phyloP scores from a whole-genome alignment of 1,140 invertebrate species.

The Homarus americanus region DNA sequence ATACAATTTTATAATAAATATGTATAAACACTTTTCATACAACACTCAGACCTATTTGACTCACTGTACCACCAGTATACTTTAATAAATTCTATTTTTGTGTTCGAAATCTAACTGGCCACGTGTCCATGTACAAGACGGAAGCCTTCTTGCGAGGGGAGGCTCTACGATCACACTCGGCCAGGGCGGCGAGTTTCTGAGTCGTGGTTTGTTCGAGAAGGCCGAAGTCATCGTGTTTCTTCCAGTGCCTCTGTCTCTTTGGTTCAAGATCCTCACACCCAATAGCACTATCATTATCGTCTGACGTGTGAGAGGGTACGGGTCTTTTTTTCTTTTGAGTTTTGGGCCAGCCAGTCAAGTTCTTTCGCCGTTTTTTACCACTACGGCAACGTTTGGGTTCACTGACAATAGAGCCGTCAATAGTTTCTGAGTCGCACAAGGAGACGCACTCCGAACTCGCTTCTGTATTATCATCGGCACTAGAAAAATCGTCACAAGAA shows the following conservation, averaged over 20 bases:
- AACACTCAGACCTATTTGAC: conserved; percentile 53
- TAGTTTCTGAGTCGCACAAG: conserved; percentile 74
- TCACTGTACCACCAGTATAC: conserved; percentile 55
- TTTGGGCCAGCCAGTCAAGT: conserved; percentile 74
- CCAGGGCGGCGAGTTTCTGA: conserved; percentile 55
- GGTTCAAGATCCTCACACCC: conserved; percentile 74
- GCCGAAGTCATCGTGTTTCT: conserved; percentile 55
- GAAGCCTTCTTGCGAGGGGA: conserved; percentile 72
- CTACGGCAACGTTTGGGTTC: conserved; percentile 64
- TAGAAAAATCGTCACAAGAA: conserved; percentile 74
- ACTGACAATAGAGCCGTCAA: conserved; percentile 67
- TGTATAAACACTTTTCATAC: conserved; percentile 70
- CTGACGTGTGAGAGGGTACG: conserved; percentile 67
- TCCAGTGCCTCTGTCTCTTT: conserved; percentile 61
- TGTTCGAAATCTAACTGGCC: conserved; percentile 70
- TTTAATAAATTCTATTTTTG: conserved; percentile 65
- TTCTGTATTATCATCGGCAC: conserved; percentile 74
- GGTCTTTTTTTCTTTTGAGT: conserved; percentile 60
- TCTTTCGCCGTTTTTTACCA: conserved; percentile 74
- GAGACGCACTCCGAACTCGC: conserved; percentile 74
- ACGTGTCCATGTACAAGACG: conserved; percentile 66
- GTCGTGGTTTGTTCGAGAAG: conserved; percentile 61
- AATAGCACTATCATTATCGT: conserved; percentile 74
- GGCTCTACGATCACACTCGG: conserved; percentile 65
- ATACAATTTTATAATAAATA: conserved; percentile 70